Conservation (phyloP, 2,888 invertebrate species). For the Pyrocoelia pectoralis region DNA sequence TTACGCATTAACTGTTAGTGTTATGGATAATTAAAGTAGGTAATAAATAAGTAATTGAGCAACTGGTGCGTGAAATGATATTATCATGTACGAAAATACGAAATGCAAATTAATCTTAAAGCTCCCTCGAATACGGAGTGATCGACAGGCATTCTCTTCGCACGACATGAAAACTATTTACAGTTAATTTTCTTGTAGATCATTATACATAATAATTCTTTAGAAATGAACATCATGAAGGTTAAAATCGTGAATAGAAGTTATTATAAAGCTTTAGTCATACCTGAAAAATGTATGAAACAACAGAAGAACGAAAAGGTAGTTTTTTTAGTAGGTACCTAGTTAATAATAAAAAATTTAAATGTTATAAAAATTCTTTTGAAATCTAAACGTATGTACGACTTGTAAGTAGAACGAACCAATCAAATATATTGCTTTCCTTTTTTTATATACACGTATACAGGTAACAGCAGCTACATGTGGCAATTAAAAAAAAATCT, state of each 20-base stretch:
- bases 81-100: no score
- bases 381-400: not conserved
- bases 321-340: not conserved
- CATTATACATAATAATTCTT: constrained; percentile 11
- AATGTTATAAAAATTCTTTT: not conserved
- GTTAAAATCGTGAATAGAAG: constrained; percentile 29
- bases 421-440: not conserved
- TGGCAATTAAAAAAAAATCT: constrained; percentile 9
- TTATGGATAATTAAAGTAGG: no score
- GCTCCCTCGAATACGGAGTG: not conserved
- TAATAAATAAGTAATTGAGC: no score
- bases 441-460: not conserved
- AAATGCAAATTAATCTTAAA: no score
- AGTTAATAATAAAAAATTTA: not conserved
- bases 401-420: not conserved
- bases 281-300: constrained; percentile 17
- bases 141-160: not conserved
- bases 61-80: no score
- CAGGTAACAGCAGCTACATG: not conserved
- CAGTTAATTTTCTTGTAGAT: constrained; percentile 22
- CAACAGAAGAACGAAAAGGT: not conserved
- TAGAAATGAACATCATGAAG: constrained; percentile 22
- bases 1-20: no score
- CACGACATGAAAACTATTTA: constrained; percentile 2
- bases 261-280: constrained; percentile 25